A percentile compares a stretch with the other conserved stretches of the same genome.
These are phyloP conservation scores for Drosophila setifemur DNA, from an alignment of 1,140 invertebrate genomes.

Conservation along the genomic window DNA sequence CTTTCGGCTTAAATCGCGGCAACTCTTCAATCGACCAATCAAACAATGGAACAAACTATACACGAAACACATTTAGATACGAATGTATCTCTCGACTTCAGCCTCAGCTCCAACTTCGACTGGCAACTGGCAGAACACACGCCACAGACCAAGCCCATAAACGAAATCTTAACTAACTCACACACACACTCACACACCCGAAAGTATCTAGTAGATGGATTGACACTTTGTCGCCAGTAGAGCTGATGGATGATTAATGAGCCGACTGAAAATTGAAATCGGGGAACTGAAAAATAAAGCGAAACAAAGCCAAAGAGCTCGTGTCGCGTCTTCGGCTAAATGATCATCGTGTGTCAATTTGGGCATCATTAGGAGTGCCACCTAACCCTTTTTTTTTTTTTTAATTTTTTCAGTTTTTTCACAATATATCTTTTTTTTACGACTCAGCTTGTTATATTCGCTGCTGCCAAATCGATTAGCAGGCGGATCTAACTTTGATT, in stretches of 20 bases:
- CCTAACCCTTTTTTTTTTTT: conserved; percentile 36
- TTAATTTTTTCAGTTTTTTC: background rate
- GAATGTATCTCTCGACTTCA: conserved; percentile 1
- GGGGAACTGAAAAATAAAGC: conserved; percentile 4
- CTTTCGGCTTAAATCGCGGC: conserved; percentile 60
- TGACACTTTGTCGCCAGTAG: conserved; percentile 69
- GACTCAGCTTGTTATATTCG: conserved; percentile 5
- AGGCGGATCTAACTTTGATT: conserved; percentile 76
- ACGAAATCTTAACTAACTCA: conserved; percentile 45
- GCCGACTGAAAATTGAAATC: conserved; percentile 26
- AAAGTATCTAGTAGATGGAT: no score
- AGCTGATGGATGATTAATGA: conserved; percentile 77
- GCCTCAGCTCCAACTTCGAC: no score
- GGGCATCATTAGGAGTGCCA: conserved; percentile 76
- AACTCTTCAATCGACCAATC: conserved; percentile 70
- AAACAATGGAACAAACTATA: conserved; percentile 55
- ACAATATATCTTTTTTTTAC: conserved; percentile 40
- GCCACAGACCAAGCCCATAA: conserved; percentile 57
- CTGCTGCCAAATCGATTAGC: conserved; percentile 72
- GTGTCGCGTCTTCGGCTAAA: conserved; percentile 73
- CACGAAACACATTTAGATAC: conserved; percentile 36
- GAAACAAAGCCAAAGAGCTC: conserved; percentile 37
- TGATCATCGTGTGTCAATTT: conserved; percentile 73
- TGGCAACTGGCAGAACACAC: conserved; percentile 46
- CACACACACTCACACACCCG: conserved; percentile 9